Evolutionary conservation across 2,888 invertebrate species (phyloP), one percentile per base, ranked within the genome.

Genomic region (Nematopogon swammerdamellus): DNA sequence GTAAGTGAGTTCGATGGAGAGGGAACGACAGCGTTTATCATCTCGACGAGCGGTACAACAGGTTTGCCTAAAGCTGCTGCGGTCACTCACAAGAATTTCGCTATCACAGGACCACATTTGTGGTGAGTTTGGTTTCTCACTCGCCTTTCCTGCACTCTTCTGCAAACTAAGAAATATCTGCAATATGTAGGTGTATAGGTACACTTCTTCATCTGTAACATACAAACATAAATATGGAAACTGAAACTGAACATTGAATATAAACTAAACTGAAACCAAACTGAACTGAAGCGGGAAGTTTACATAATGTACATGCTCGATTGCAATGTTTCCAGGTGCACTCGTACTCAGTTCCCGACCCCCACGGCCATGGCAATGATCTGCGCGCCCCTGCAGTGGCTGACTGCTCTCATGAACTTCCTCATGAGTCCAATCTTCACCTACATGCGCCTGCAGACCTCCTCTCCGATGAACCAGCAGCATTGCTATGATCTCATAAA

Each of bases 41-140:
- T 68, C 18, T 61, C 71, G 0, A 73, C 74, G 0, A 74, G 74
- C 46, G 74, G 74, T 2, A 70, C 73, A 1, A 72, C 74, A 0
- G 73, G 72, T 1, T 19, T 65, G n/a, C 70, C 74, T 0, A 75
- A 74, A 57, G 59, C 67, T 0, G 68, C 70, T 2, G 64, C 65
- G 3, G 59, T 64, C 0, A 69, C 69, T 0, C 72, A 74, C 49
- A 68, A 69, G 53, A 72, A 69, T 50, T 58, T 70, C 17, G 55
- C 59, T 2, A 57, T 64, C 2, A 56, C 63, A 2, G 25, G 58
- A 2, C 63, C 67, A 1, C 63, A 64, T 53, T 0, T 64, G 16
- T 70, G 69, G 71, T 71, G 60, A 54, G n/a, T n/a, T n/a, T n/a
- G n/a, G n/a, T n/a, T n/a, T n/a, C n/a, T n/a, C n/a, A n/a, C n/a